phyloP scores from a whole-genome alignment of 2,113 vertebrate genomes.

The Synchiropus splendidus region DNA sequence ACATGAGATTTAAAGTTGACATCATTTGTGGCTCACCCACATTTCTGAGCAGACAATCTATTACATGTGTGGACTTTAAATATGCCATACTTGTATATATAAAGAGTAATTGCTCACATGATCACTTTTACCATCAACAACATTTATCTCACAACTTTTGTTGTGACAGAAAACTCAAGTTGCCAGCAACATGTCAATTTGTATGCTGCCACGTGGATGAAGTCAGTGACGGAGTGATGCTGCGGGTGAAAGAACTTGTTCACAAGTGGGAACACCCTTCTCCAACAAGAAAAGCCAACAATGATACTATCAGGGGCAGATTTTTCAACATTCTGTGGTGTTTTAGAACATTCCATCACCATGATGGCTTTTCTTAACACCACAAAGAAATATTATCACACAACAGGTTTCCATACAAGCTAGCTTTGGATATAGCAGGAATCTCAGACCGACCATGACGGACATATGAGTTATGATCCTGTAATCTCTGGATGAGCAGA shows the following conservation, averaged over 20 bases:
- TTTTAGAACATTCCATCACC: slow-evolving; percentile 20
- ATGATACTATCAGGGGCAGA: slow-evolving; percentile 3
- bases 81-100: too few species aligned
- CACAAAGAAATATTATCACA: slow-evolving; percentile 4
- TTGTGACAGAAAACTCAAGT: not conserved
- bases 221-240: not conserved
- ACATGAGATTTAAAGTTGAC: too few species aligned
- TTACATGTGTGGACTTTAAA: too few species aligned
- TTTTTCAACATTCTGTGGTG: not conserved
- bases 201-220: not conserved
- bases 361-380: slow-evolving; percentile 10
- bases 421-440: too few species aligned
- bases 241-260: not conserved
- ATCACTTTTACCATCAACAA: too few species aligned
- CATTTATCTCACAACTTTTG: too few species aligned
- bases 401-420: not conserved
- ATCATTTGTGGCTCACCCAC: too few species aligned
- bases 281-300: slow-evolving; percentile 3
- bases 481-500: too few species aligned
- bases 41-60: too few species aligned
- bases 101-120: too few species aligned
- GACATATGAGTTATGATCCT: too few species aligned
- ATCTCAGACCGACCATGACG: too few species aligned
- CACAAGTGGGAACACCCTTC: slow-evolving; percentile 10
- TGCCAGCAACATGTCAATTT: not conserved